Percentiles rank a stretch among this genome's conserved stretches.
phyloP scores from a whole-genome alignment of 2,888 invertebrate genomes.

The Colostygia pectinataria region DNA sequence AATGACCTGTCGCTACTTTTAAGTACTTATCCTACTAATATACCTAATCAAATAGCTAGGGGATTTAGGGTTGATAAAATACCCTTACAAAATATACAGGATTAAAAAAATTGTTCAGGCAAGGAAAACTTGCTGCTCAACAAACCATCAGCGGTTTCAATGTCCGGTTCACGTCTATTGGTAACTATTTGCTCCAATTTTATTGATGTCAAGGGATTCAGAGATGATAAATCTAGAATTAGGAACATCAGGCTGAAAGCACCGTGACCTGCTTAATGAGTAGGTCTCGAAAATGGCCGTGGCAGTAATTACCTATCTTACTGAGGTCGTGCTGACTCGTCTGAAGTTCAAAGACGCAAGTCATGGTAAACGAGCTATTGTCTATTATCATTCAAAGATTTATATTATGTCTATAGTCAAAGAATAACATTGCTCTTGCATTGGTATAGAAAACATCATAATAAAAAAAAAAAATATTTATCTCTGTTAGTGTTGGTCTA shows the following conservation, averaged over 20 bases:
- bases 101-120: too few species aligned
- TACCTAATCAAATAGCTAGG: too few species aligned
- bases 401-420: neutral
- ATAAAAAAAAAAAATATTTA: too few species aligned
- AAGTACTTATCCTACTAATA: too few species aligned
- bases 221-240: slow-evolving; percentile 45
- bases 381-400: neutral
- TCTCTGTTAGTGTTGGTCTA: too few species aligned
- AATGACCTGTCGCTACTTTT: slow-evolving; percentile 1
- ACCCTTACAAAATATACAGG: too few species aligned
- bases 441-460: too few species aligned
- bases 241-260: slow-evolving; percentile 45
- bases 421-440: too few species aligned
- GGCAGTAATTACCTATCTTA: slow-evolving; percentile 47
- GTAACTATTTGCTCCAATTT: neutral
- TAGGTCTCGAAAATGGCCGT: slow-evolving; percentile 57
- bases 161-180: too few species aligned
- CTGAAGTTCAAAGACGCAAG: slow-evolving; percentile 35
- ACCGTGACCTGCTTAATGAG: slow-evolving; percentile 60
- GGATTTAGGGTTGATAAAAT: too few species aligned
- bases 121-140: too few species aligned
- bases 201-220: slow-evolving; percentile 44
- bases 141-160: too few species aligned
- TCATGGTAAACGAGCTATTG: slow-evolving; percentile 13
- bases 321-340: slow-evolving; percentile 41